Evolutionary conservation across 92 coral and sea anemone species (phyloP), one percentile per base, ranked within the genome.

Genomic region (Pocillopora grandis): DNA sequence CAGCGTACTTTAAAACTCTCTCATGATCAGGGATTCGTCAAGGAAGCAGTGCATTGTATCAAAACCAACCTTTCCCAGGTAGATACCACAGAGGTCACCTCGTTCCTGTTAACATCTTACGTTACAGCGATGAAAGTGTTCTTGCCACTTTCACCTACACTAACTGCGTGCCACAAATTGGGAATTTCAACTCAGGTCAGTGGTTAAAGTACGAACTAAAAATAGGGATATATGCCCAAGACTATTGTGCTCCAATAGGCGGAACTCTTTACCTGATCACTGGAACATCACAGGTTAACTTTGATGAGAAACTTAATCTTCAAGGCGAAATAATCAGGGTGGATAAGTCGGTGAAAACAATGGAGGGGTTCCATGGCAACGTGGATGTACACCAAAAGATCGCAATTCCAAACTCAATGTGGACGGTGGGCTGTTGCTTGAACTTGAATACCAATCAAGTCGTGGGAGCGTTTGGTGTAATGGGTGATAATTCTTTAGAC

Each of bases 381-480:
- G 23, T n/a, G 48, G 3, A 3, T 5, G 21, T 3, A 13, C 23
- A 81, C 15, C 66, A 58, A 9, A 60, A 62, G 18, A 69, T 81
- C n/a, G 77, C 69, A 66, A 81, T 81, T 18, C 85, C 85, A 21
- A 81, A 81, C 58, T 68, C 85, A n/a, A 81, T 81, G 85, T 81
- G 85, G 85, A 81, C 85, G 1, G 85, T 61, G 56, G 85, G 85
- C 7, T 81, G 85, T n/a, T 81, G 85, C 12, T 27, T 69, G 10
- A 67, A 4, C 31, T 27, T 27, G 5, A 16, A 1, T 1, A 23
- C 1, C 9, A 56, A 19, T 6, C 15, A 17, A 1, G 77, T 55
- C 15, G 21, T 68, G 68, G 85, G 85, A 20, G 85, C 61, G 19
- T 81, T 81, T 21, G 85, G 68, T 33, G 77, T 23, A 23, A 48